Percentiles rank a stretch among this genome's conserved stretches.
phyloP scores from a whole-genome alignment of 1,140 invertebrate species.

The Conopomorpha cramerella region DNA sequence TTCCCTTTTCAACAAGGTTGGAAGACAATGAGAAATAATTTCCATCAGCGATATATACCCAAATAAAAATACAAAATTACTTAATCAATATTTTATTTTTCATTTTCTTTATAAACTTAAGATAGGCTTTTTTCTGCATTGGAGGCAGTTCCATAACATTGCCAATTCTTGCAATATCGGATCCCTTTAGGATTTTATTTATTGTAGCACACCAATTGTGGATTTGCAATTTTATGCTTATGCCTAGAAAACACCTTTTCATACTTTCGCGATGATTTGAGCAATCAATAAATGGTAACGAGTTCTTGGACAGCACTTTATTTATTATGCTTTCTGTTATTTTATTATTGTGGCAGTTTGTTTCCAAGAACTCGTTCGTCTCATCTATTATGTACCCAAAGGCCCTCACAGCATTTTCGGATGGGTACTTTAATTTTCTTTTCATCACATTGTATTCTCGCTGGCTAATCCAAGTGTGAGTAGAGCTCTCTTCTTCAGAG shows the following conservation, averaged over 20 bases:
- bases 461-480: conserved; percentile 4
- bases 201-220: background rate
- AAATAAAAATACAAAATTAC: background rate
- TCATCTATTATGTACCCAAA: conserved; percentile 4
- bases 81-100: background rate
- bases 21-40: background rate
- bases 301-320: background rate
- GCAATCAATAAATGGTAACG: background rate
- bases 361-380: conserved; percentile 8
- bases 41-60: background rate
- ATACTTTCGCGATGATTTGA: background rate
- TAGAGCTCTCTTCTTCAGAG: background rate
- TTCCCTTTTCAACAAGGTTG: too few relatives aligned
- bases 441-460: conserved; percentile 6
- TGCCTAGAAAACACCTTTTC: background rate
- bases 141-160: background rate
- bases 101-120: background rate
- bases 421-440: conserved; percentile 5
- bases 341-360: background rate
- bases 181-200: background rate
- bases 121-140: background rate
- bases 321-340: conserved; percentile 1
- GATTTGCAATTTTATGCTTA: background rate
- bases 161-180: background rate
- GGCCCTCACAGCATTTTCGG: conserved; percentile 6